Evolutionary conservation across 2,888 invertebrate genomes (phyloP), one percentile per base, ranked within the genome.

Genomic region (Drosophila borealis): DNA sequence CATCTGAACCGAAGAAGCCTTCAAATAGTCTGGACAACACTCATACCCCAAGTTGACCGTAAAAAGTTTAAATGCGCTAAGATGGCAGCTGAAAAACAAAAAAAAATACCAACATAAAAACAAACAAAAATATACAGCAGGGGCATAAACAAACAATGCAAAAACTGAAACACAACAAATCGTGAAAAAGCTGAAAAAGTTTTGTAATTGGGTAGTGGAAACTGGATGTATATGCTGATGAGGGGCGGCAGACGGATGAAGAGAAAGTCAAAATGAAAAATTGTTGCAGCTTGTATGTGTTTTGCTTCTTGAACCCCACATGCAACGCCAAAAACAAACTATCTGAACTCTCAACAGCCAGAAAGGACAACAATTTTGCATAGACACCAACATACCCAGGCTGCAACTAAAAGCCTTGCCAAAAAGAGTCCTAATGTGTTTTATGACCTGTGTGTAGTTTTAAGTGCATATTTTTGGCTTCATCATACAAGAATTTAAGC

Each of bases 51-150:
- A 70, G 79, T 70, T 68, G 79, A 74, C 77, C 74, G 74, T 74
- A 79, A 66, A 78, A 77, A 77, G 70, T 79, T 79, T 50, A 77
- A 74, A 70, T 68, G 59, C 48, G 64, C 64, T 70, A 62, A 68
- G 70, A 59, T 65, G 59, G 66, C 66, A 67, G 45, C 34, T 34
- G 51, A 25, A 62, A 45, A 54, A 45, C 17, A 9, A 56, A 6
- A 54, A 45, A 21, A 9, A 56, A 6, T 17, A 17, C 17, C 1
- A 29, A 48, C 29, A 42, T 19, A 19, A 41, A 45, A 49, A 33
- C 17, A 17, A 37, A 51, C 50, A 21, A 56, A 57, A 48, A 62
- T 59, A 37, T 78, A 13, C 54, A 55, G 48, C 39, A 63, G 53
- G 14, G 13, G 34, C 62, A 59, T 62, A 74, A 65, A 49, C 62